These are phyloP conservation scores for Drosophila mayri DNA, from an alignment of 1,140 invertebrate genomes.

Conservation along the genomic window DNA sequence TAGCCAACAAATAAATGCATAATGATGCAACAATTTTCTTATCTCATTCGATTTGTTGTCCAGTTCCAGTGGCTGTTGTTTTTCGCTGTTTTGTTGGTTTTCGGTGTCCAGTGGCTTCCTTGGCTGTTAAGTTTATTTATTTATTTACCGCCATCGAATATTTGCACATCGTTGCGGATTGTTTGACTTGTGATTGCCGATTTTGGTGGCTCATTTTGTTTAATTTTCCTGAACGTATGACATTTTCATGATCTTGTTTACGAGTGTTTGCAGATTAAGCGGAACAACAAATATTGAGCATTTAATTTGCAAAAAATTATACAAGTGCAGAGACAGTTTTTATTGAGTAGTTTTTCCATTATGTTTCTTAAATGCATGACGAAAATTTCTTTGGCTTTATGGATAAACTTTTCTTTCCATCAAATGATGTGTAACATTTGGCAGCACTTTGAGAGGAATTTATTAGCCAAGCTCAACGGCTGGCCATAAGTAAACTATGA, in stretches of 20 bases:
- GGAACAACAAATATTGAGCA: constrained; percentile 16
- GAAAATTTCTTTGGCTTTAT: background rate
- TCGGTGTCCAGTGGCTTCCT: constrained; percentile 20
- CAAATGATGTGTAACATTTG: constrained; percentile 18
- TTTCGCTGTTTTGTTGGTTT: constrained; percentile 17
- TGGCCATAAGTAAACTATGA: constrained; percentile 22
- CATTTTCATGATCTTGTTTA: constrained; percentile 15
- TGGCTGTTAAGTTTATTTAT: constrained; percentile 45
- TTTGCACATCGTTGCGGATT: constrained; percentile 25
- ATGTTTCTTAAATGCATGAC: background rate
- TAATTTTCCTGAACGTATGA: background rate
- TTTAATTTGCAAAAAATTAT: background rate
- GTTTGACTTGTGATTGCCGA: constrained; percentile 7
- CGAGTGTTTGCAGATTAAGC: constrained; percentile 1
- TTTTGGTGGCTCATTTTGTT: constrained; percentile 33
- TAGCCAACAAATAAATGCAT: constrained; percentile 45
- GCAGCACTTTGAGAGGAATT: constrained; percentile 10
- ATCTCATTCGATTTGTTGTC: constrained; percentile 56
- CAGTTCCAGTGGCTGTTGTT: background rate
- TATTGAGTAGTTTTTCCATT: background rate
- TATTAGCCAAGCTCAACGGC: constrained; percentile 31
- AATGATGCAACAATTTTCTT: constrained; percentile 82
- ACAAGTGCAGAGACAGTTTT: background rate
- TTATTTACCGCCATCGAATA: constrained; percentile 42
- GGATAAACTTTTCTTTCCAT: background rate